Evolutionary conservation across 2,113 vertebrate species (phyloP), one percentile per base, ranked within the genome.

Genomic region (Patagioenas fasciata): DNA sequence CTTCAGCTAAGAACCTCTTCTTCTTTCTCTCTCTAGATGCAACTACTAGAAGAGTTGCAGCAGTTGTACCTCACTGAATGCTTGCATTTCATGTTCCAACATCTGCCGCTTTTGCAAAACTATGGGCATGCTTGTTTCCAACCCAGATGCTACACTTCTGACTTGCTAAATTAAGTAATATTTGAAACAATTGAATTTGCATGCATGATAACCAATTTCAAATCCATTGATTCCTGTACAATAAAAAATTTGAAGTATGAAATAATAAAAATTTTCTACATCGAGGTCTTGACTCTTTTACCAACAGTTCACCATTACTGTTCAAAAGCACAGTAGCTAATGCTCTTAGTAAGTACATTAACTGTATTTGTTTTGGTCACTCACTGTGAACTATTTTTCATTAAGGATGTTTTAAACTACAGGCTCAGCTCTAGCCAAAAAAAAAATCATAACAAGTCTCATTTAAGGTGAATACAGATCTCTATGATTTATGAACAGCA

Each of bases 151-250:
- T 75, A 82, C 17, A 91, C 56, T 89, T 87, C 10, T 4, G 18
- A 89, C 38, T 65, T 90, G 91, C 77, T 93, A 89, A 95, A 95
- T 85, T 80, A 95, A 71, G 9, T 82, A 93, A 85, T 78, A 95
- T 28, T 93, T 86, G 79, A 97, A 96, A 93, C 21, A 94, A 96
- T 25, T 93, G 64, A 82, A 91, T 87, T 67, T 88, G 80, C 81
- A 91, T 13, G 89, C 40, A 80, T 61, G 62, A 94, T 82, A 96
- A 95, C 65, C 23, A 8, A 57, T 91, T 95, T 88, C 71, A 89
- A 97, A 92, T 48, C 92, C 91, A 96, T 36, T 88, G 70, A 92
- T 77, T 96, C 85, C 75, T 83, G 82, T 84, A 95, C 50, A 93
- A 93, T 57, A 95, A 57, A 85, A 34, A 95, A 93, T 93, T 75